Conservation (phyloP, 2,797 vertebrate species). For the Monodelphis domestica region DNA sequence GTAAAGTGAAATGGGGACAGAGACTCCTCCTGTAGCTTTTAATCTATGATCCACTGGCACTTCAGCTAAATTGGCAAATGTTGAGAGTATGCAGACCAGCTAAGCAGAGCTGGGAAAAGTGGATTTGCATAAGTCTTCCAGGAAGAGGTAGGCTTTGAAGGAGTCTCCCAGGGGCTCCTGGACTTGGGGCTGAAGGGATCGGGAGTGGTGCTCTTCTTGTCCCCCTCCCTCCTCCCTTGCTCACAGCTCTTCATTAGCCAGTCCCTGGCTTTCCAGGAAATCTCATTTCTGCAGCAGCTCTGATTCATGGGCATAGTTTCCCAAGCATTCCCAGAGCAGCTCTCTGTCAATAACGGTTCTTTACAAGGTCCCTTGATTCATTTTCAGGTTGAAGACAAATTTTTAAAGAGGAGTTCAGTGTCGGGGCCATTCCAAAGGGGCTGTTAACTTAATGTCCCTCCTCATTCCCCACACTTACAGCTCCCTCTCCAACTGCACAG, state of each 20-base stretch:
- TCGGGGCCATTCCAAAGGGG: slow-evolving; percentile 58
- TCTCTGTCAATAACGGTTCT: slow-evolving; percentile 65
- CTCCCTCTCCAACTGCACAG: neutral
- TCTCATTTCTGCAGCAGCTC: slow-evolving; percentile 50
- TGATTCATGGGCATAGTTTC: slow-evolving; percentile 60
- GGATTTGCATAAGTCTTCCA: neutral
- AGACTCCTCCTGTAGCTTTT: neutral
- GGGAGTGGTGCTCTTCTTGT: neutral
- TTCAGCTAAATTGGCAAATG: neutral
- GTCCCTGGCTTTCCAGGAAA: slow-evolving; percentile 25
- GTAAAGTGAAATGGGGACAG: neutral
- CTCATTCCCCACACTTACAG: neutral
- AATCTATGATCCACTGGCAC: neutral
- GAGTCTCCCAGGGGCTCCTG: neutral
- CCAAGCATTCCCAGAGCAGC: slow-evolving; percentile 38
- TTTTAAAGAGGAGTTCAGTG: slow-evolving; percentile 63
- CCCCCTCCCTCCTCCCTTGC: neutral
- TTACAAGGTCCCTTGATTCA: slow-evolving; percentile 59
- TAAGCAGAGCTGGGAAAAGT: neutral
- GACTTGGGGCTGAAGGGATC: neutral
- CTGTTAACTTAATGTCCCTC: slow-evolving; percentile 59
- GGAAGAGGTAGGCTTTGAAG: neutral
- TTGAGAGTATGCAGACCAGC: neutral
- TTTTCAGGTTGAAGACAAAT: slow-evolving; percentile 66
- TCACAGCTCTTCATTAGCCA: neutral